Conservation (phyloP, 2,113 vertebrate genomes). For the Hassar affinis region DNA sequence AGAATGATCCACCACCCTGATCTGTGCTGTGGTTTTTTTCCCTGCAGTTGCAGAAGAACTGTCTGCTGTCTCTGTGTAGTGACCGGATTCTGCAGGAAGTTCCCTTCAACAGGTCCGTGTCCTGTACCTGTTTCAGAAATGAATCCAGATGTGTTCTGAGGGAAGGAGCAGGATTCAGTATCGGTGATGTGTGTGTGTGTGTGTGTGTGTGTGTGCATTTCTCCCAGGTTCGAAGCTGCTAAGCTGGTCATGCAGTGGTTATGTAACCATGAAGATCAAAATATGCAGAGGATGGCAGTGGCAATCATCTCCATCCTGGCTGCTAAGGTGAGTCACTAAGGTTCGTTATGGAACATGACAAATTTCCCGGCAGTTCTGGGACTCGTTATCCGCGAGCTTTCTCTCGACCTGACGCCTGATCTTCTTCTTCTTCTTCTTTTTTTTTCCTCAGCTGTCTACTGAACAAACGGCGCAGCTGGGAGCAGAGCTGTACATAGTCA, state of each 20-base stretch:
- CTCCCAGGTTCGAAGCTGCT: slow-evolving; percentile 91
- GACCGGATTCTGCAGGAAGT: slow-evolving; percentile 97
- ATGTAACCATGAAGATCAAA: slow-evolving; percentile 98
- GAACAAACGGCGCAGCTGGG: slow-evolving; percentile 97
- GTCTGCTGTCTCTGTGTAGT: slow-evolving; percentile 96
- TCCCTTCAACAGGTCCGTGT: slow-evolving; percentile 90
- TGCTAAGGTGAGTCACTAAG: slow-evolving; percentile 83
- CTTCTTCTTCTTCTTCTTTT: neutral
- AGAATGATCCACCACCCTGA: no score
- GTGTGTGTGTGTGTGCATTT: slow-evolving; percentile 7
- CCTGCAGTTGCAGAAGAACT: slow-evolving; percentile 94
- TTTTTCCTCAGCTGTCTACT: slow-evolving; percentile 84
- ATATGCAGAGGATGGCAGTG: slow-evolving; percentile 99
- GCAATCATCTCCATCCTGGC: slow-evolving; percentile 98
- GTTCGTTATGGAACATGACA: neutral
- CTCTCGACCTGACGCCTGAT: neutral
- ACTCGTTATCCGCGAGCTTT: neutral
- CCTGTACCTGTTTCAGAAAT: neutral
- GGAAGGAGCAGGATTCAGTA: neutral
- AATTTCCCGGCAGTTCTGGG: neutral
- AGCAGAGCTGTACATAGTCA: slow-evolving; percentile 94
- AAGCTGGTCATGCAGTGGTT: slow-evolving; percentile 99
- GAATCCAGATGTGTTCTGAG: neutral
- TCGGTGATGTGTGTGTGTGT: slow-evolving; percentile 3
- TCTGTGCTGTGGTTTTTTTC: no score